Percentiles rank a stretch among this genome's conserved stretches.
Evolutionary conservation across 1,140 invertebrate genomes (phyloP).

Genomic region (Cecropterus lyciades): DNA sequence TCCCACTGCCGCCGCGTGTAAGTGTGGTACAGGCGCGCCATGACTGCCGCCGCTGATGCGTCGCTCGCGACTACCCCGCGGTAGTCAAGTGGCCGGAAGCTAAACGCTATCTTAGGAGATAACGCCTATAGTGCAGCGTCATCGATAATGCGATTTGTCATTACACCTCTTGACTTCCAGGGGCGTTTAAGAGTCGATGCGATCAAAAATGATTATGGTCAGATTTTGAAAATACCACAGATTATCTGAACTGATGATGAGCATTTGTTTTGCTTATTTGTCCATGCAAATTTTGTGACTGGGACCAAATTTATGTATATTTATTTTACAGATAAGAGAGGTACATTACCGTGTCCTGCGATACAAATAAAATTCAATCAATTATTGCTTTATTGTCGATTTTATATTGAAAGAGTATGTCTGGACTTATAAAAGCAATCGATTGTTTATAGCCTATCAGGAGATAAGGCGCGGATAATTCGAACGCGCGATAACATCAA

Average conservation of each 20-base stretch:
- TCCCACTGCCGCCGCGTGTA: slow-evolving; percentile 68
- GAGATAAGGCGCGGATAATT: not conserved
- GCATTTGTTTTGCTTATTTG: not conserved
- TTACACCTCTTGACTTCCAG: not conserved
- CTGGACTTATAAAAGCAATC: not conserved
- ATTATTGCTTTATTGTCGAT: not conserved
- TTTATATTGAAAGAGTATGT: not conserved
- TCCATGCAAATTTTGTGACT: not conserved
- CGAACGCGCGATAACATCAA: not conserved
- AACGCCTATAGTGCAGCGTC: slow-evolving; percentile 2
- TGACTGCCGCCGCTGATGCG: slow-evolving; percentile 27
- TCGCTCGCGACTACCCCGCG: not conserved
- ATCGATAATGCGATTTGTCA: slow-evolving; percentile 13
- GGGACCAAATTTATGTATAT: not conserved
- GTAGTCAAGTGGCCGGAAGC: not conserved
- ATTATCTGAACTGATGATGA: not conserved
- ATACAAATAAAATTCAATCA: not conserved
- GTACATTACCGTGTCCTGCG: not conserved
- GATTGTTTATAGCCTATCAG: not conserved
- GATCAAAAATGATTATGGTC: not conserved
- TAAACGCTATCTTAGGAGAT: slow-evolving; percentile 12
- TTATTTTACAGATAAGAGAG: not conserved
- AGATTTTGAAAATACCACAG: not conserved
- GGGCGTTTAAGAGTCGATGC: not conserved
- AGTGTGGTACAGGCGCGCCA: slow-evolving; percentile 60